Base-by-base conservation (phyloP, 2,888 invertebrate species). In the Orchesella flavescens region DNA sequence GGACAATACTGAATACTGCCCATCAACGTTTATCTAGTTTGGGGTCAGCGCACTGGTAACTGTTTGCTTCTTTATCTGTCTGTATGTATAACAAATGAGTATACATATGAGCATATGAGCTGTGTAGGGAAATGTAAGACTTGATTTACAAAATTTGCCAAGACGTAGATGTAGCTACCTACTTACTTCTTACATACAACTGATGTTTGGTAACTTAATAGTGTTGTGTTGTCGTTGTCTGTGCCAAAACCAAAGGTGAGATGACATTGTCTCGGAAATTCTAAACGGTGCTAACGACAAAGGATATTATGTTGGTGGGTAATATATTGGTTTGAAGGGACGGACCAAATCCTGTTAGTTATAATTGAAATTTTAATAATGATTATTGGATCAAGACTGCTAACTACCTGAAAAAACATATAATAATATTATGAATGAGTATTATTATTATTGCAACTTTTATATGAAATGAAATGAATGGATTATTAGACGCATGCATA, bases 271-370 rank as follows among this genome's bases (percentile, higher is more conserved):
- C 43, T 43, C n/a, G 65, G 65, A 65, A 65, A 43, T n/a, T 65
- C 1, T 23, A 61, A 24, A 24, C 24, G 61, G 23, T 49, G n/a
- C 24, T 15, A 21, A 23, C 23, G 43, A n/a, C 15, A 17, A 34
- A 43, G 43, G 65, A 1, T n/a, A 13, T 7, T n/a, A 9, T 43
- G 65, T 65, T 65, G 44, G 43, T 43, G 43, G 46, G 61, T 78
- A 63, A 78, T 63, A 59, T 53, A 71, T 63, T 24, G 34, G 55
- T 10, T 46, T 43, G 15, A n/a, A 24, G 46, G 57, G 43, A 57
- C 79, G 79, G 44, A 66, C 79, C 79, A 44, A 79, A 79, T 57
- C 79, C 53, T 79, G 79, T 73, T 73, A 72, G 73, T 24, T 65
- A 44, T 79, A 79, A 79, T 79, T 79, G 73, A 72, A 72, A 78